phyloP scores from a whole-genome alignment of 2,888 invertebrate species.

The Leucozona laternaria region DNA sequence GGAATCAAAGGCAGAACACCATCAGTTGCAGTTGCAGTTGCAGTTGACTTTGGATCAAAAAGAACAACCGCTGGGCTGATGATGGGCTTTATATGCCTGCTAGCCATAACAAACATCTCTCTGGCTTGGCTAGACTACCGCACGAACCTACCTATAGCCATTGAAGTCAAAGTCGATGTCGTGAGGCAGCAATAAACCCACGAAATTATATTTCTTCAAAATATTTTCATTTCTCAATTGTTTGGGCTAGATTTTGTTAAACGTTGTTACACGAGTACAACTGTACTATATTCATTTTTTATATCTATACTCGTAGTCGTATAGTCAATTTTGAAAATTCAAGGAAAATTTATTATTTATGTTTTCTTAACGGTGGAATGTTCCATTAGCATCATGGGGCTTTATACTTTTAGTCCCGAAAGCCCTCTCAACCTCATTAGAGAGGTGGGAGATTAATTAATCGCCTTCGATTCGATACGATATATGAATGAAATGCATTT shows the following conservation, averaged over 20 bases:
- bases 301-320: too few relatives aligned
- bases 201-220: slow-evolving; percentile 63
- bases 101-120: slow-evolving; percentile 25
- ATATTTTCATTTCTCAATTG: slow-evolving; percentile 76
- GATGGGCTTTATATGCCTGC: slow-evolving; percentile 18
- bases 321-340: slow-evolving; percentile 22
- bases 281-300: too few relatives aligned
- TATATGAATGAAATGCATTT: slow-evolving; percentile 46
- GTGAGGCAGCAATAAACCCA: slow-evolving; percentile 69
- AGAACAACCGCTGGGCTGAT: slow-evolving; percentile 33
- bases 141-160: not conserved
- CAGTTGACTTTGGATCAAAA: slow-evolving; percentile 35
- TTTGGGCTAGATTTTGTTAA: slow-evolving; percentile 29
- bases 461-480: slow-evolving; percentile 59
- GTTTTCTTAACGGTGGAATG: slow-evolving; percentile 70
- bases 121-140: slow-evolving; percentile 9
- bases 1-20: not conserved
- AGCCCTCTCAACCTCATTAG: slow-evolving; percentile 65
- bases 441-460: slow-evolving; percentile 71
- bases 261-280: not conserved
- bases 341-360: slow-evolving; percentile 35
- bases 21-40: too few relatives aligned
- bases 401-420: slow-evolving; percentile 5
- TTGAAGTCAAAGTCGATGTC: slow-evolving; percentile 28
- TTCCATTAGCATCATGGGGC: slow-evolving; percentile 55